Conservation (phyloP, 1,140 invertebrate species). For the Dendroctonus ponderosae region DNA sequence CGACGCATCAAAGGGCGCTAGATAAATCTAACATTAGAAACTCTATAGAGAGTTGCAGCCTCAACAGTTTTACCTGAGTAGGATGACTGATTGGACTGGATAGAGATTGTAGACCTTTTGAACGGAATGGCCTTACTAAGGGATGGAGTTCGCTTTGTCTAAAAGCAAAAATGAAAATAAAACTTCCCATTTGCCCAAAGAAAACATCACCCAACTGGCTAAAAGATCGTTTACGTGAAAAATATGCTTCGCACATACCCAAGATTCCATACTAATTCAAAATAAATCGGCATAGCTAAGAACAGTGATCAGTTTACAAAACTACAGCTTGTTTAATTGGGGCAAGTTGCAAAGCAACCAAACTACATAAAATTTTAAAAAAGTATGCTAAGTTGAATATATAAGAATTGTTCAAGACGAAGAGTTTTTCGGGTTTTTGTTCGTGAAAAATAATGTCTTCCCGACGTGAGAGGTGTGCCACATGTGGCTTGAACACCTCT, state of each 20-base stretch:
- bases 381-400: too few relatives aligned
- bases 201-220: neutral
- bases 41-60: neutral
- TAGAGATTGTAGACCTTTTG: constrained; percentile 40
- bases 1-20: constrained; percentile 22
- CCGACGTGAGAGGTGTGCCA: too few relatives aligned
- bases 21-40: neutral
- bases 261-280: constrained; percentile 27
- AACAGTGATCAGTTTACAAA: neutral
- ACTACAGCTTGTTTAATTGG: neutral
- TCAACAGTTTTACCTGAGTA: constrained; percentile 24
- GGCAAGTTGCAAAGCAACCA: too few relatives aligned
- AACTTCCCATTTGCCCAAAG: neutral
- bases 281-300: neutral
- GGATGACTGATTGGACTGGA: constrained; percentile 39
- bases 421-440: too few relatives aligned
- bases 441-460: too few relatives aligned
- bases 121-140: constrained; percentile 35
- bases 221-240: neutral
- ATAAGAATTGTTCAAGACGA: too few relatives aligned
- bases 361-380: too few relatives aligned
- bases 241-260: constrained; percentile 16
- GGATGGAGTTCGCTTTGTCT: constrained; percentile 20
- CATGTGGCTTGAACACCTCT: too few relatives aligned
- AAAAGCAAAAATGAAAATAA: constrained; percentile 21